Evolutionary conservation across 2,113 vertebrate genomes (phyloP), one percentile per base, ranked within the genome.

Genomic region (Salvelinus namaycush): DNA sequence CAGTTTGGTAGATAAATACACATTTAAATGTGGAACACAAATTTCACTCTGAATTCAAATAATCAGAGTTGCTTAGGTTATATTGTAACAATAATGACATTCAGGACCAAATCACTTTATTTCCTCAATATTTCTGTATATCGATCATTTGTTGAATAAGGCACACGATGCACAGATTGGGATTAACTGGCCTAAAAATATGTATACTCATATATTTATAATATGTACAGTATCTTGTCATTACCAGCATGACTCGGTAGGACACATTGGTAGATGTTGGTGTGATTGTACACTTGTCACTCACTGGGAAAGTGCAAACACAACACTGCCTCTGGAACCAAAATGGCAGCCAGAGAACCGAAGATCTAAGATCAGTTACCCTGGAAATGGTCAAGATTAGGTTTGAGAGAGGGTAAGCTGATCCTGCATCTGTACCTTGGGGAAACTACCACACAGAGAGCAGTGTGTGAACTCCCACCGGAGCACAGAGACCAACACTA

Each of bases 111-210:
- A 92, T 90, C 89, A 94, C 94, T 81, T 84, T 64, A 78, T 91
- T 83, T 81, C 65, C 76, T 82, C 93, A 93, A 91, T 94, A 94
- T 78, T 80, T 31, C 65, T 16, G 27, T 67, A 91, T 81, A 93
- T 94, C 88, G 91, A 92, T 93, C 87, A 93, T 93, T 93, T 91
- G 88, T 89, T 96, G 95, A 95, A 96, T 99, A 98, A 99, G 97
- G 97, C 97, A 99, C 97, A 98, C 95, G 94, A 97, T 96, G 96
- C 96, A 98, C 96, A 97, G 94, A 97, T 97, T 95, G 94, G 93
- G 96, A 94, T 97, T 97, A 96, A 96, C 94, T 93, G 93, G 95
- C 95, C 95, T 93, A 94, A 90, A 93, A 96, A 89, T 96, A 96
- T 96, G 93, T 94, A 96, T 91, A 93, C 89, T 93, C 92, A 89